Percentiles rank a stretch among this genome's conserved stretches.
phyloP scores from a whole-genome alignment of 2,888 invertebrate species.

The Noctua janthina region DNA sequence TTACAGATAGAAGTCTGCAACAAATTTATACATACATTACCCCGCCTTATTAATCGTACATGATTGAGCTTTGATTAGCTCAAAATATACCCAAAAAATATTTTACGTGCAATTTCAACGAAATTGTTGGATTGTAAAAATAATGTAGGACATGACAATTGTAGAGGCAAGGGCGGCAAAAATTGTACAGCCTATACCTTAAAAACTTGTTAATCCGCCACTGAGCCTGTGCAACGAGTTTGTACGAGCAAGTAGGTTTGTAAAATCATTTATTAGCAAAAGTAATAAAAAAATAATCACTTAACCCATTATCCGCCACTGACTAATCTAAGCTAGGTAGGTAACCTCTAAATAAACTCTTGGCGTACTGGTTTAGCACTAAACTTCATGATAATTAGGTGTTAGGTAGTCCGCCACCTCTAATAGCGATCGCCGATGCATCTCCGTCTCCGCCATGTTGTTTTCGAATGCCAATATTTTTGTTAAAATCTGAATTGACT shows the following conservation, averaged over 20 bases:
- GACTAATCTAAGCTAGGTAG: not conserved
- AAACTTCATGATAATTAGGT: not conserved
- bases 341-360: not conserved
- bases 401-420: not conserved
- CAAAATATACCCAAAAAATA: too few species aligned
- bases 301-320: too few species aligned
- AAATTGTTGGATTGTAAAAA: too few species aligned
- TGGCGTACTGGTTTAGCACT: not conserved
- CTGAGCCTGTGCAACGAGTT: conserved; percentile 27
- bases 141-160: too few species aligned
- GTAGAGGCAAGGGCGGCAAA: too few species aligned
- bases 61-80: too few species aligned
- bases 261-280: not conserved
- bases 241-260: conserved; percentile 12
- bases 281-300: not conserved
- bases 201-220: too few species aligned
- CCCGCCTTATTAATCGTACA: too few species aligned
- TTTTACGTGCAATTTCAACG: too few species aligned
- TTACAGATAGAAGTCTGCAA: too few species aligned
- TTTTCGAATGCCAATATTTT: not conserved
- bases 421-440: not conserved
- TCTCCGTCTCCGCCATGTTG: not conserved
- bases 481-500: not conserved
- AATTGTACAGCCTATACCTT: too few species aligned
- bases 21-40: too few species aligned